Evolutionary conservation across 1,140 invertebrate species (phyloP).

Genomic region (Solen grandis): DNA sequence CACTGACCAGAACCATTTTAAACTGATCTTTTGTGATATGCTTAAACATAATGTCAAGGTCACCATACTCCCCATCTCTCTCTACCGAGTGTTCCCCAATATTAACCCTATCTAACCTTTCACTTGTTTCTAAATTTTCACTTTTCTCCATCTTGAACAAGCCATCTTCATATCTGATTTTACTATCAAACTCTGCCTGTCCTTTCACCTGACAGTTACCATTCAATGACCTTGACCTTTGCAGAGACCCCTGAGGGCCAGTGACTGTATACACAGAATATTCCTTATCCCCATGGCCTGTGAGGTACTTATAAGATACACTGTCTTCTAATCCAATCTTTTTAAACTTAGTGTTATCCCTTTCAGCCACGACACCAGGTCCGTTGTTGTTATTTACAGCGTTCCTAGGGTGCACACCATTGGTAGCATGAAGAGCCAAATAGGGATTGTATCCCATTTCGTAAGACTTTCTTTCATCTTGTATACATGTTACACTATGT

Average conservation of each 20-base stretch:
- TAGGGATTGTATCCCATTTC: conserved; percentile 34
- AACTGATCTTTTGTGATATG: conserved; percentile 63
- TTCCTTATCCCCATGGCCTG: no score
- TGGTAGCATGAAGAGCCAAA: conserved; percentile 35
- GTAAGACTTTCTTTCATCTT: no score
- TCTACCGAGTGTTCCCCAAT: no score
- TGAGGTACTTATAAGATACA: no score
- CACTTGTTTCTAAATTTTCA: background rate
- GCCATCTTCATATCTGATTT: conserved; percentile 31
- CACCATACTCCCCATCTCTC: conserved; percentile 31
- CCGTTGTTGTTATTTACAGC: background rate
- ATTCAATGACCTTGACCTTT: no score
- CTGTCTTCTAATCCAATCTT: no score
- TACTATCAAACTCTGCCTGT: no score
- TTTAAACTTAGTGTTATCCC: no score
- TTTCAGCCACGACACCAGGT: background rate
- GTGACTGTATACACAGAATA: conserved; percentile 18
- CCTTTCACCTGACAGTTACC: no score
- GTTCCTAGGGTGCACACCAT: background rate
- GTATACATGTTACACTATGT: no score
- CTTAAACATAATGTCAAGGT: conserved; percentile 62
- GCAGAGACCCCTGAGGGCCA: no score
- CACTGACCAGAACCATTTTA: conserved; percentile 60
- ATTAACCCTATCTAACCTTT: no score
- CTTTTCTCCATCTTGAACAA: background rate